Base-by-base conservation (phyloP, 2,888 invertebrate species). In the Tridacna gigas region DNA sequence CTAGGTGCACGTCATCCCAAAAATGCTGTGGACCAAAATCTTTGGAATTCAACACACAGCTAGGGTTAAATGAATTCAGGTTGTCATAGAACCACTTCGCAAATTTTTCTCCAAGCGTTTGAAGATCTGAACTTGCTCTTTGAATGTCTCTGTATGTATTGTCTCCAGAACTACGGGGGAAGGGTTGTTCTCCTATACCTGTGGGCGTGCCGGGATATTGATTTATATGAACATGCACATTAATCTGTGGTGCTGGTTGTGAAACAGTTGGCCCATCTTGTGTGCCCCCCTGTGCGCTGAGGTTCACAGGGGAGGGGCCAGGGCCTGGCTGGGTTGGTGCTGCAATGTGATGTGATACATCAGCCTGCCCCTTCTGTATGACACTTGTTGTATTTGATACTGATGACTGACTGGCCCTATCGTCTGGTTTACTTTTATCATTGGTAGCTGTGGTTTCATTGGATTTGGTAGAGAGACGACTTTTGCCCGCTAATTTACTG, bases 11-110 rank as follows among this genome's bases (percentile, higher is more conserved):
- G 79, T 93, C 92, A 63, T 88, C 84, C 90, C 91, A 93, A 82
- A 94, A 94, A 83, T 93, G 94, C n/a, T 93, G 92, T 0, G 92
- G 91, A 13, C 93, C 92, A 89, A 93, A 94, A 12, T 91, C 90
- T n/a, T 83, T 75, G 4, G 85, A 73, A 5, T 65, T 13, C n/a
- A 71, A 66, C 47, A 80, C 66, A 18, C 84, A 61, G 4, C 77
- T 45, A 5, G 92, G 91, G 77, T 92, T 91, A 60, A 89, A 83
- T 0, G 93, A 90, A 80, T 94, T 94, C 37, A 93, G 82, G 63
- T 91, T 89, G 48, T 89, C 84, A 76, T 90, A 94, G 81, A 93
- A 94, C 94, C 94, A 94, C 4, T 74, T 74, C 0, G 86, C 89
- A 88, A 94, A 94, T 11, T 88, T 89, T 76, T 92, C 88, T 45